Base-by-base conservation (phyloP, 2,888 invertebrate species). In the Stenoptilia bipunctidactyla region DNA sequence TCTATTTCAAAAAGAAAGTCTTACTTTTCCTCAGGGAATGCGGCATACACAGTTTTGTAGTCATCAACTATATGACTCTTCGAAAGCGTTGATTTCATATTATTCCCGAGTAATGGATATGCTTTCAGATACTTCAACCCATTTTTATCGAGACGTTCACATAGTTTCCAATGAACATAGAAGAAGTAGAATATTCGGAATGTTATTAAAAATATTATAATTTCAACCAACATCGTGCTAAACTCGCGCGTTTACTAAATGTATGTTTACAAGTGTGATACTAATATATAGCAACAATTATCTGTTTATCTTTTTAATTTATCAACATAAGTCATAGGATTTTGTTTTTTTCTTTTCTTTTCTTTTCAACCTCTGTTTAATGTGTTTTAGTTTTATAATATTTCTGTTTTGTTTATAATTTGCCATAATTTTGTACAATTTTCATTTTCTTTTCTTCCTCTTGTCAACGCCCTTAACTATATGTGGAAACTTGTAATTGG, bases 31-130 rank as follows among this genome's bases (percentile, higher is more conserved):
- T 61, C 57, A 0, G 76, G 77, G 37, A 67, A 76, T 2, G 67
- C 61, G n/a, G 46, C 58, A 37, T 77, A 71, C 0, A 71, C 51
- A 0, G 43, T 50, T 40, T 66, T 55, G 0, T 74, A 9, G 37
- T 77, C 77, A 1, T 71, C 61, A 13, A 60, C 5, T 1, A 61
- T 14, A 48, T 80, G 79, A 4, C 40, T 52, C 38, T 42, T 67
- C 15, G 48, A 5, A 2, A 71, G 50, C 0, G 59, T 58, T 34
- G 61, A 58, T 0, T 45, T 40, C 0, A 61, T 40, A 0, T 47
- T 42, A 35, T 80, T 79, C 0, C 83, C 83, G 37, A 79, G 77
- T 1, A 77, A 4, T 0, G 79, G 82, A 10, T 64, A 36, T 0
- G 73, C 72, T 0, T 69, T 60, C 0, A 63, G 13, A 42, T 55